phyloP scores from a whole-genome alignment of 2,888 invertebrate genomes.

The Tryphoninae sp. region DNA sequence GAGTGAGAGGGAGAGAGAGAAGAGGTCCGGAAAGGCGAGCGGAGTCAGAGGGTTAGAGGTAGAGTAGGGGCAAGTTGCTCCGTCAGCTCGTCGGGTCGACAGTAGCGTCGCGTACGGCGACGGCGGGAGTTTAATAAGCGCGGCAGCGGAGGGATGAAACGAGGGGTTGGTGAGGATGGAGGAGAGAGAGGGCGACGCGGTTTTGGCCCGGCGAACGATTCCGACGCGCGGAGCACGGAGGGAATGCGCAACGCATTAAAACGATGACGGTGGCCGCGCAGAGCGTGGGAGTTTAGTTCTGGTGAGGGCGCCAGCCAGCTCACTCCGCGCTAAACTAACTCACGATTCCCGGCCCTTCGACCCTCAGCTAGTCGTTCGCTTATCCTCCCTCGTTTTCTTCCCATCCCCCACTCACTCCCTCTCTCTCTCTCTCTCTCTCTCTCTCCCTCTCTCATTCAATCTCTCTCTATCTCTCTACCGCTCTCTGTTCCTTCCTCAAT shows the following conservation, averaged over 20 bases:
- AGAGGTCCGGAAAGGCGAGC: constrained; percentile 28
- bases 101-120: constrained; percentile 47
- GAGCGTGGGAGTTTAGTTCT: constrained; percentile 80
- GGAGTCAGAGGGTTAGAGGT: constrained; percentile 53
- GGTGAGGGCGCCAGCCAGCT: constrained; percentile 81
- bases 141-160: constrained; percentile 13
- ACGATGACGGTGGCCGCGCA: constrained; percentile 74
- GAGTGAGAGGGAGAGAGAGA: constrained; percentile 17
- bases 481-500: constrained; percentile 55
- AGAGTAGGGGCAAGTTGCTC: constrained; percentile 38
- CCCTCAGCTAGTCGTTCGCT: constrained; percentile 46
- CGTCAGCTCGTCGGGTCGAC: constrained; percentile 44
- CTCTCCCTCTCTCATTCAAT: constrained; percentile 57
- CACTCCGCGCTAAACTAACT: constrained; percentile 77
- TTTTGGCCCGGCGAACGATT: constrained; percentile 28
- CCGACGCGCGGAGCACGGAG: constrained; percentile 53
- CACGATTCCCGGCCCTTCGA: constrained; percentile 64
- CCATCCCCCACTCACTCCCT: constrained; percentile 62
- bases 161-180: constrained; percentile 38
- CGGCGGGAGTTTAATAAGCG: constrained; percentile 49
- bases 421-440: constrained; percentile 42
- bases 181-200: constrained; percentile 52
- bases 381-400: background rate
- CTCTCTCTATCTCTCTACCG: constrained; percentile 23
- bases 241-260: constrained; percentile 75